Evolutionary conservation across 2,797 vertebrate genomes (phyloP).

Genomic region (Thripadectes ignobilis): DNA sequence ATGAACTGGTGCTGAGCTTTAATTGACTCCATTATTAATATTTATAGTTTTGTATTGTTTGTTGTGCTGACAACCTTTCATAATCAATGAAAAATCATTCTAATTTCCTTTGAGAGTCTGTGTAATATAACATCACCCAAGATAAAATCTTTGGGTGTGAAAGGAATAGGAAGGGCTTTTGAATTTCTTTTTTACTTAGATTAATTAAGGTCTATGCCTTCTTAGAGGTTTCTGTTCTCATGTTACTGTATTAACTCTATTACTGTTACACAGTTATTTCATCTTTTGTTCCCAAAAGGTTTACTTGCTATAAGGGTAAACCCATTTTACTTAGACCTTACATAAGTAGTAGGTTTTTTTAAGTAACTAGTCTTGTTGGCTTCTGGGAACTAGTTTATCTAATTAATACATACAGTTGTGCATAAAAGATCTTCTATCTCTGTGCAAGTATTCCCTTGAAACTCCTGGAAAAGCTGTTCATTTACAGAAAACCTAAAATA

Average conservation of each 20-base stretch:
- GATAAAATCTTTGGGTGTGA: neutral
- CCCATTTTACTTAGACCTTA: neutral
- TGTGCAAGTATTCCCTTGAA: neutral
- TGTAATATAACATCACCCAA: neutral
- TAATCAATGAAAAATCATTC: neutral
- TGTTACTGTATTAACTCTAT: neutral
- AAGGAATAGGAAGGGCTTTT: neutral
- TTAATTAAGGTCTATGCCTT: neutral
- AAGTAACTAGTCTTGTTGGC: neutral
- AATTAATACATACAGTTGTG: neutral
- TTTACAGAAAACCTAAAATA: neutral
- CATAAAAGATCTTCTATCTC: neutral
- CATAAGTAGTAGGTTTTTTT: neutral
- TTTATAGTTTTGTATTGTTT: neutral
- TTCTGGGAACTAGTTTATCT: neutral
- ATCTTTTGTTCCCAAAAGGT: neutral
- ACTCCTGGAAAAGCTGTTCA: neutral
- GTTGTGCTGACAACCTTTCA: neutral
- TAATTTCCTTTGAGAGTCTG: neutral
- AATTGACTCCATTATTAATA: neutral
- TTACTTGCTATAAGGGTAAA: neutral
- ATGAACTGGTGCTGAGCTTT: neutral
- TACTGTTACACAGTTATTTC: neutral
- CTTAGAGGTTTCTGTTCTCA: neutral
- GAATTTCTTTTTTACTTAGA: neutral